These are phyloP conservation scores for Carterocephalus palaemon DNA, from an alignment of 2,888 invertebrate species.

Conservation along the genomic window DNA sequence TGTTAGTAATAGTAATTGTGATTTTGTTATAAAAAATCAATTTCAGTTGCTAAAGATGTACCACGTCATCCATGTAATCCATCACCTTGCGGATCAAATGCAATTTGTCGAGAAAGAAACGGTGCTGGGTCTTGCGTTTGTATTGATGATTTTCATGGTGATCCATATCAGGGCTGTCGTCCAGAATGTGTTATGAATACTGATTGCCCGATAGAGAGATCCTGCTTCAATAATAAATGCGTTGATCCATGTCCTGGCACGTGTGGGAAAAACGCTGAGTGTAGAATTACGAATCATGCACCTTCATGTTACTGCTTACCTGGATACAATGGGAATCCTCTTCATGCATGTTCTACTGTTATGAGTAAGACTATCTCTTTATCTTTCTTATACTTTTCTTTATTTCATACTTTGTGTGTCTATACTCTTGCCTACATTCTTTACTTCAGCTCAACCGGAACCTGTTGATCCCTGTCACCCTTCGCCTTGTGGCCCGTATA, in stretches of 20 bases:
- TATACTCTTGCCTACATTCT: conserved; percentile 47
- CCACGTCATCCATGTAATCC: conserved; percentile 86
- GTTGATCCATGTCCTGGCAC: conserved; percentile 87
- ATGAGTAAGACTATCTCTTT: conserved; percentile 78
- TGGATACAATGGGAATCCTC: conserved; percentile 85
- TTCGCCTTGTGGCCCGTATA: conserved; percentile 88
- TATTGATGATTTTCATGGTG: conserved; percentile 85
- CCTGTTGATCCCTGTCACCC: conserved; percentile 84
- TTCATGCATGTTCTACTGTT: conserved; percentile 81
- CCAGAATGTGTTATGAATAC: conserved; percentile 90
- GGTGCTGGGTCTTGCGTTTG: conserved; percentile 88
- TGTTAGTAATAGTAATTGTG: conserved; percentile 1
- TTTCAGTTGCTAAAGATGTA: conserved; percentile 78
- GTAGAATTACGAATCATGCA: conserved; percentile 85
- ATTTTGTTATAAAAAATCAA: conserved; percentile 36
- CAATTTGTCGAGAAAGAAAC: conserved; percentile 85
- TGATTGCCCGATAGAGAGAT: conserved; percentile 84
- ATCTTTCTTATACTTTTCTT: conserved; percentile 49
- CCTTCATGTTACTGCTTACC: conserved; percentile 87
- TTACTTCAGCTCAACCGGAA: conserved; percentile 65
- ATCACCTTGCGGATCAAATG: conserved; percentile 88
- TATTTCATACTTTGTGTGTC: conserved; percentile 43
- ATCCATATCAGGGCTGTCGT: conserved; percentile 87
- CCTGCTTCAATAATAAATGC: conserved; percentile 89
- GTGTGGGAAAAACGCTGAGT: conserved; percentile 88